Percentiles rank a stretch among this genome's conserved stretches.
phyloP scores from a whole-genome alignment of 2,888 invertebrate genomes.

The Pantelozetes paolii region DNA sequence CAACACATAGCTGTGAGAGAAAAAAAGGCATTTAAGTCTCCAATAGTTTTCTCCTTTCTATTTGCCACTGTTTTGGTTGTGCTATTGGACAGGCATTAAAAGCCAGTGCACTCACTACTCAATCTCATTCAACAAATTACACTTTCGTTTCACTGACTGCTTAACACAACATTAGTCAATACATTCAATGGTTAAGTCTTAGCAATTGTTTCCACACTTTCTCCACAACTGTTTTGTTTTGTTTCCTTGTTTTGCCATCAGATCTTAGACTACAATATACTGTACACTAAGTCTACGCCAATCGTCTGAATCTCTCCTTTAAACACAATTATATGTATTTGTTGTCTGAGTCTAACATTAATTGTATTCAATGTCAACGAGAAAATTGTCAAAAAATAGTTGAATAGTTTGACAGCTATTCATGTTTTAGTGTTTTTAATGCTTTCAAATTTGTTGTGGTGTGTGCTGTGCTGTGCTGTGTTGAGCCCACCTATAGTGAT shows the following conservation, averaged over 20 bases:
- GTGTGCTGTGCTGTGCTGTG: too few relatives aligned
- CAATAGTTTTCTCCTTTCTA: not conserved
- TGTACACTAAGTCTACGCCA: not conserved
- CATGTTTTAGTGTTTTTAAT: not conserved
- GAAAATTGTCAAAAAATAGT: too few relatives aligned
- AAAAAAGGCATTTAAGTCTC: conserved; percentile 9
- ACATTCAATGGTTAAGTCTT: conserved; percentile 9
- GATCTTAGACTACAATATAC: not conserved
- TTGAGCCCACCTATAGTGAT: conserved; percentile 14
- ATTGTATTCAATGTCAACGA: not conserved
- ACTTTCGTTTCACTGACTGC: not conserved
- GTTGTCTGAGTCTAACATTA: not conserved
- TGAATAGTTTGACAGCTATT: not conserved
- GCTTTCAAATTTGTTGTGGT: not conserved
- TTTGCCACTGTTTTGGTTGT: not conserved
- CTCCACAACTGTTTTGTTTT: not conserved
- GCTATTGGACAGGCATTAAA: not conserved
- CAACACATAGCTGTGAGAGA: not conserved
- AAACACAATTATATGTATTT: too few relatives aligned
- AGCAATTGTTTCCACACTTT: conserved; percentile 11
- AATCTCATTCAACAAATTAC: conserved; percentile 19
- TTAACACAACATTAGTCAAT: conserved; percentile 7
- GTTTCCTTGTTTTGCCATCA: not conserved
- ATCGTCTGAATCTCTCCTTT: not conserved
- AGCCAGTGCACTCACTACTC: not conserved